phyloP scores from a whole-genome alignment of 2,888 invertebrate species.

The Stegana nigrithorax region DNA sequence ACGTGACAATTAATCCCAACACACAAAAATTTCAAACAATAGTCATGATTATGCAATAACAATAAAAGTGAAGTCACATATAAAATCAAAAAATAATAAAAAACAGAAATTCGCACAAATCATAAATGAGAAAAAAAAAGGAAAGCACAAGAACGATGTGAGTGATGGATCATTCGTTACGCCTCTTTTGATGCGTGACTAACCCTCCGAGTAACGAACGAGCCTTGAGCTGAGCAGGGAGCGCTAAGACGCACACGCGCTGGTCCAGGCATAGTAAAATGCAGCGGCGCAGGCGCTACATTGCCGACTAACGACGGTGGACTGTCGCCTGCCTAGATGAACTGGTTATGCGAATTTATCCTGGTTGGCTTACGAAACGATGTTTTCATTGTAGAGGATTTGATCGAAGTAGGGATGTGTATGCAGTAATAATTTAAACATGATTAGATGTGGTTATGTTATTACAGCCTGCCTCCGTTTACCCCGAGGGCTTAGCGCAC shows the following conservation, averaged over 20 bases:
- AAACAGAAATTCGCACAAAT: not conserved
- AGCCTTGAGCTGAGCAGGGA: no score
- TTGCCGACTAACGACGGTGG: not conserved
- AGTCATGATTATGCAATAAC: conserved; percentile 39
- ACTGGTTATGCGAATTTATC: conserved; percentile 60
- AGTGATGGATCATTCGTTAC: conserved; percentile 63
- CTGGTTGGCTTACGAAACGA: conserved; percentile 44
- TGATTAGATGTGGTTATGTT: conserved; percentile 67
- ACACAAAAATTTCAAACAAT: conserved; percentile 22
- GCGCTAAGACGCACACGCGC: conserved; percentile 60
- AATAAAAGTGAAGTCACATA: conserved; percentile 30
- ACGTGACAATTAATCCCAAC: conserved; percentile 47
- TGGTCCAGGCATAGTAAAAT: conserved; percentile 21
- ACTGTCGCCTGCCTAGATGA: conserved; percentile 28
- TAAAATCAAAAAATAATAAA: conserved; percentile 24
- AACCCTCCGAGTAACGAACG: conserved; percentile 37
- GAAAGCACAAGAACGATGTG: conserved; percentile 35
- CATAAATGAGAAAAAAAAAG: not conserved
- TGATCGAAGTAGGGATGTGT: not conserved
- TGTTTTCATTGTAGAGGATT: conserved; percentile 35
- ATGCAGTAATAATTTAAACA: conserved; percentile 65
- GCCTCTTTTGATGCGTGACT: conserved; percentile 53
- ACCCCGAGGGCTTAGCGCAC: conserved; percentile 54
- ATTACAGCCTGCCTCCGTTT: conserved; percentile 64
- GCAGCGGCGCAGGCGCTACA: not conserved